Evolutionary conservation across 2,113 vertebrate species (phyloP).

Genomic region (Lagenorhynchus albirostris): DNA sequence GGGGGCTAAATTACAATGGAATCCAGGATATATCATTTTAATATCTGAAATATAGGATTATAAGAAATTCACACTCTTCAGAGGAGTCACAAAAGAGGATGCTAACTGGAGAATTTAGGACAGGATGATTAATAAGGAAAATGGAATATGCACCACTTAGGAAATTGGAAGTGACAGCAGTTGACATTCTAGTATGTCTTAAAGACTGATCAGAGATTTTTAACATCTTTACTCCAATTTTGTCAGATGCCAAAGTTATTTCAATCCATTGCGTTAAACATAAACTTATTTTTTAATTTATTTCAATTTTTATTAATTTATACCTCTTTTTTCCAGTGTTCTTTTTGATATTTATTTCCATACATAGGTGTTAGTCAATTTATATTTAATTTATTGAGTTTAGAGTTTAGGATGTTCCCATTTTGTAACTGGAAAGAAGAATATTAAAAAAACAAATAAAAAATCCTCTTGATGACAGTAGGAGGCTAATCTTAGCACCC

Average conservation of each 20-base stretch:
- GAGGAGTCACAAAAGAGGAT: not conserved
- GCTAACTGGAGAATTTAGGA: not conserved
- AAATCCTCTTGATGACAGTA: not conserved
- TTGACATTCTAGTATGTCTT: not conserved
- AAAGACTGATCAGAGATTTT: not conserved
- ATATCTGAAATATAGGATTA: not conserved
- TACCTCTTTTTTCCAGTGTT: not conserved
- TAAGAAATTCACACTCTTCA: not conserved
- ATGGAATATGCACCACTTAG: accelerated
- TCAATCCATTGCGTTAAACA: not conserved
- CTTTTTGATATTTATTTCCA: not conserved
- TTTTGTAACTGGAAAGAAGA: not conserved
- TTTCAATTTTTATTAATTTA: not conserved
- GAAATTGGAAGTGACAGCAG: not conserved
- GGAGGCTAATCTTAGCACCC: not conserved
- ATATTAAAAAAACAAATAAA: not conserved
- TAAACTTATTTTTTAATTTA: not conserved
- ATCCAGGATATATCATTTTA: not conserved
- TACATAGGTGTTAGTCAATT: not conserved
- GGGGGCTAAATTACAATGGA: not conserved
- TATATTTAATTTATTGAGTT: not conserved
- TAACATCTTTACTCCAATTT: not conserved
- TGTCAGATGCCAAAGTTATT: not conserved
- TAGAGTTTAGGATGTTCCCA: not conserved
- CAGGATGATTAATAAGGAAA: not conserved